Evolutionary conservation across 2,113 vertebrate genomes (phyloP).

Genomic region (Ondatra zibethicus): DNA sequence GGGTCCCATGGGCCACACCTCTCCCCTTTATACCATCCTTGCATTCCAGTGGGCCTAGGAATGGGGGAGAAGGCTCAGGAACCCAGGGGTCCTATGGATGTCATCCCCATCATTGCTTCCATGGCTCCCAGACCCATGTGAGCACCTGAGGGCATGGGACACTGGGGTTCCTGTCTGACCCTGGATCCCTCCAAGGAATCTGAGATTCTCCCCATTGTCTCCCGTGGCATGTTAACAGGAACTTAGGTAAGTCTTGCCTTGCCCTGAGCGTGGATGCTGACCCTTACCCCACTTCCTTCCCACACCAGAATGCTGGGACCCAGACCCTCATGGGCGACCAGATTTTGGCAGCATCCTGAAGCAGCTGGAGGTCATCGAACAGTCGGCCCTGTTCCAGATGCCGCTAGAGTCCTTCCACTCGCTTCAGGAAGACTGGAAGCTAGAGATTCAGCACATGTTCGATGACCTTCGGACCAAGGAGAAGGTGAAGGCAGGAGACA

Average conservation of each 20-base stretch:
- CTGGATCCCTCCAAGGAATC: neutral
- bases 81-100: neutral
- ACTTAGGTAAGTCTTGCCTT: neutral
- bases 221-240: neutral
- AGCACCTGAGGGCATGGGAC: neutral
- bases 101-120: conserved; percentile 79
- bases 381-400: conserved; percentile 95
- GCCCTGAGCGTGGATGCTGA: neutral
- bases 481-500: conserved; percentile 86
- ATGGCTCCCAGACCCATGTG: conserved; percentile 87
- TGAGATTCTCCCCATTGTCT: neutral
- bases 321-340: conserved; percentile 91
- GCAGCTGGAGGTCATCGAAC: conserved; percentile 91
- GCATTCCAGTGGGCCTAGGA: neutral
- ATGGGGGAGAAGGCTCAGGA: neutral
- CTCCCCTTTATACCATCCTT: neutral
- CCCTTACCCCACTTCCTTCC: neutral
- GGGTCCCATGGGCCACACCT: conserved; percentile 62
- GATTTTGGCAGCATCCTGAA: conserved; percentile 90
- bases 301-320: conserved; percentile 92
- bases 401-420: conserved; percentile 95
- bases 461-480: conserved; percentile 94
- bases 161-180: neutral
- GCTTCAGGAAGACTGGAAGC: conserved; percentile 94
- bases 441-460: conserved; percentile 96